Evolutionary conservation across 2,797 vertebrate genomes (phyloP), one percentile per base, ranked within the genome.

Genomic region (Pseudopleuronectes americanus): DNA sequence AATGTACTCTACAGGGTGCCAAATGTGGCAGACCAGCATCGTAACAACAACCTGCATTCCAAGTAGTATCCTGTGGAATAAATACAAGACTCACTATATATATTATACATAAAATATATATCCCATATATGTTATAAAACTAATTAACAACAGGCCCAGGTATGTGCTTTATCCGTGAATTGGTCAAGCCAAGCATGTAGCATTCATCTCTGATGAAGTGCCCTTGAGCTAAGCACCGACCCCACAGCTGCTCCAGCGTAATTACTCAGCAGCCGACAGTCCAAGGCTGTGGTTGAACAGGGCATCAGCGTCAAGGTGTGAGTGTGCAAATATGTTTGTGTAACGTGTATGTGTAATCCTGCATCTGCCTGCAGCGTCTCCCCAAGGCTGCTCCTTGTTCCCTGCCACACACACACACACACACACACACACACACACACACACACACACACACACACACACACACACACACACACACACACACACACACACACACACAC

Each of bases 151-250:
- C 28, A 57, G 41, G 22, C 55, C 45, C 19, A 62, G 41, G 57
- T 67, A 63, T 75, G 48, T 26, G 57, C 67, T 71, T 64, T 24
- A 56, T n/a, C 58, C 64, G 71, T 66, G 74, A 82, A 76, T 57
- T 28, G 21, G 51, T 68, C 49, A 52, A 78, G 57, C 69, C 76
- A 73, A 76, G 78, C 71, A 66, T 71, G 77, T 77, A 70, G 85
- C 69, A 56, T 74, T 72, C 74, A 79, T 45, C 71, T 76, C 83
- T 74, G 57, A 84, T 79, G 65, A 80, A 86, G 84, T 75, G 86
- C 88, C 89, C 90, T 90, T 88, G 80, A 91, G 88, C 87, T 73
- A 75, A 82, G 71, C 85, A 60, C 75, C 79, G 83, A 92, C 83
- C 81, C 80, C 84, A 76, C 77, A 79, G 71, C 74, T 56, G 65